Conservation (phyloP, 2,113 vertebrate species). For the Hippoglossus stenolepis region DNA sequence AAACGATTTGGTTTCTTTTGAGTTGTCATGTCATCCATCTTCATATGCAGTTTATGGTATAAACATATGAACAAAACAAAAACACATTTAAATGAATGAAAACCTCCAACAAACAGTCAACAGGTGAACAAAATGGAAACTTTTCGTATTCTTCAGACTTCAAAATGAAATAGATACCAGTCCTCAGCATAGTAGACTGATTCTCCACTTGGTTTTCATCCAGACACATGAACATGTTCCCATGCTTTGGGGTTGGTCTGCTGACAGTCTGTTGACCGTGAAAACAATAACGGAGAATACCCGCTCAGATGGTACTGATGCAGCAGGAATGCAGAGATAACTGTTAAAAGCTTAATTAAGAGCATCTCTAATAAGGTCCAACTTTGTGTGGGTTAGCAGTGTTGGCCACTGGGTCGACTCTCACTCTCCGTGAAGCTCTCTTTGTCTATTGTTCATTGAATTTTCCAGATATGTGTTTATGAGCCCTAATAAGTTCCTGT, state of each 20-base stretch:
- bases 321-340: neutral
- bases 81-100: too few species aligned
- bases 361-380: neutral
- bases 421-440: neutral
- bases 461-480: conserved; percentile 57
- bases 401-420: neutral
- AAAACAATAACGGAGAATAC: too few species aligned
- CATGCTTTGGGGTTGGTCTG: neutral
- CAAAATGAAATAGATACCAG: too few species aligned
- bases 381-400: neutral
- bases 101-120: too few species aligned
- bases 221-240: neutral
- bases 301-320: neutral
- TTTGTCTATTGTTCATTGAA: conserved; percentile 44
- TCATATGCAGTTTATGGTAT: too few species aligned
- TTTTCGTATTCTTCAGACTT: too few species aligned
- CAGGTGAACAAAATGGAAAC: too few species aligned
- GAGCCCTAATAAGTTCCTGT: conserved; percentile 59
- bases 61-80: too few species aligned
- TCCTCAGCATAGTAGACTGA: neutral
- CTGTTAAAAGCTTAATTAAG: neutral
- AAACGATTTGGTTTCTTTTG: too few species aligned
- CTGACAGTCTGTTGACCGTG: neutral
- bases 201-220: too few species aligned
- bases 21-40: too few species aligned